A percentile compares a stretch with the other conserved stretches of the same genome.
phyloP scores from a whole-genome alignment of 2,113 vertebrate species.

The Protobothrops mucrosquamatus region DNA sequence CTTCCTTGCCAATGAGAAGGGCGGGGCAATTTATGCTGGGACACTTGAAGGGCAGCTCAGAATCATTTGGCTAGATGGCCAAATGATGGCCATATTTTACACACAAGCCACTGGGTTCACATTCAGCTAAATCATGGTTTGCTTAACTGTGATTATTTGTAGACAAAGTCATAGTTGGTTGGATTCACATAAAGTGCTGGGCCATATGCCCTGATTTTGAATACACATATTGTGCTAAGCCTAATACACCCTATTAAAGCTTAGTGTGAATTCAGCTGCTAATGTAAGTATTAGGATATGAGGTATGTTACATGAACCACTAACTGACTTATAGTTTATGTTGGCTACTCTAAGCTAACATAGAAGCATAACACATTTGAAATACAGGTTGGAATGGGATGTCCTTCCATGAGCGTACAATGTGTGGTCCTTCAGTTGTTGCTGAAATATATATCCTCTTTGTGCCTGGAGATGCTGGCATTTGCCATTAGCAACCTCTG shows the following conservation, averaged over 20 bases:
- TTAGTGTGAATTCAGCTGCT: not conserved
- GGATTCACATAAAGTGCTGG: not conserved
- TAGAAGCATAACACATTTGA: not conserved
- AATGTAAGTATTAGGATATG: not conserved
- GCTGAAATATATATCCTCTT: not conserved
- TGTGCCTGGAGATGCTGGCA: not conserved
- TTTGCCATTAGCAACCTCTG: not conserved
- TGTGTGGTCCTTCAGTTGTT: not conserved
- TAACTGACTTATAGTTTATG: not conserved
- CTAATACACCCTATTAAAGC: not conserved
- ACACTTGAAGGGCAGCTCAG: not conserved
- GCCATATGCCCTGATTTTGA: not conserved
- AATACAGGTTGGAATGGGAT: not conserved
- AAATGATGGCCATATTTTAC: not conserved
- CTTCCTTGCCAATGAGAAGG: not conserved
- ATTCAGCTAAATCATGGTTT: not conserved
- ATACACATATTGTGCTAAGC: not conserved
- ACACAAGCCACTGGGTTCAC: not conserved
- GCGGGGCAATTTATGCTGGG: not conserved
- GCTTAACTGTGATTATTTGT: not conserved
- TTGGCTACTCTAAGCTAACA: not conserved
- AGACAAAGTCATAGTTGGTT: not conserved
- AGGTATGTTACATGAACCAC: not conserved
- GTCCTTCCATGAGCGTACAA: not conserved
- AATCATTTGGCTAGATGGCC: not conserved